Evolutionary conservation across 2,888 invertebrate genomes (phyloP).

Genomic region (Orchesella flavescens): DNA sequence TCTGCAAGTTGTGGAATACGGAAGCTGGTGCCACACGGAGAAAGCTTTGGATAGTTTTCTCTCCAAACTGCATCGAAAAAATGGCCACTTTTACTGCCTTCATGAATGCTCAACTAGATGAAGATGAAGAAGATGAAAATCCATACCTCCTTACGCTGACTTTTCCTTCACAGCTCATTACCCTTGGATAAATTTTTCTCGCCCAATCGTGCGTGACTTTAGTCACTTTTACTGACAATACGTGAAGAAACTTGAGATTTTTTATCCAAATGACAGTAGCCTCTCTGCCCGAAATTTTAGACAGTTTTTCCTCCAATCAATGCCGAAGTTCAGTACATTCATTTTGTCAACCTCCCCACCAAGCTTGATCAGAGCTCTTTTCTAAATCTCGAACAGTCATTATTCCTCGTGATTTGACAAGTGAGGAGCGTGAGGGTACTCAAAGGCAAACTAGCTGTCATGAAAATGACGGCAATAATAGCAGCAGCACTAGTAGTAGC

Average conservation of each 20-base stretch:
- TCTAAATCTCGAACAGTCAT: conserved; percentile 22
- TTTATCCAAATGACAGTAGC: conserved; percentile 65
- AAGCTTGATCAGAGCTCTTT: conserved; percentile 62
- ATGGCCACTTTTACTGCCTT: conserved; percentile 63
- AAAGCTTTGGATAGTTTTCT: conserved; percentile 64
- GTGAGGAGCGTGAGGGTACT: not conserved
- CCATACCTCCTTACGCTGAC: conserved; percentile 58
- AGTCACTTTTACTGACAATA: conserved; percentile 59
- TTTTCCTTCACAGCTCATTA: conserved; percentile 67
- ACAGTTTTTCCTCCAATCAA: conserved; percentile 59
- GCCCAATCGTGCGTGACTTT: conserved; percentile 54
- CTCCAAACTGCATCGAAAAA: conserved; percentile 66
- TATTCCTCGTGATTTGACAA: not conserved
- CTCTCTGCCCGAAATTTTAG: conserved; percentile 58
- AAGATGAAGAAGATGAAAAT: not conserved
- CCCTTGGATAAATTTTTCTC: conserved; percentile 65
- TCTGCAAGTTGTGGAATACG: conserved; percentile 65
- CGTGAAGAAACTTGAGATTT: conserved; percentile 65
- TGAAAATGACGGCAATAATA: conserved; percentile 1
- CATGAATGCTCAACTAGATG: conserved; percentile 55
- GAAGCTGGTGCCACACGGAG: conserved; percentile 61
- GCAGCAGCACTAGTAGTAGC: conserved; percentile 19
- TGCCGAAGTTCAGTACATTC: conserved; percentile 68
- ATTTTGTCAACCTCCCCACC: conserved; percentile 66
- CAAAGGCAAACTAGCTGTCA: not conserved